Base-by-base conservation (phyloP, 2,888 invertebrate species). In the Alloscopus bannaensis region DNA sequence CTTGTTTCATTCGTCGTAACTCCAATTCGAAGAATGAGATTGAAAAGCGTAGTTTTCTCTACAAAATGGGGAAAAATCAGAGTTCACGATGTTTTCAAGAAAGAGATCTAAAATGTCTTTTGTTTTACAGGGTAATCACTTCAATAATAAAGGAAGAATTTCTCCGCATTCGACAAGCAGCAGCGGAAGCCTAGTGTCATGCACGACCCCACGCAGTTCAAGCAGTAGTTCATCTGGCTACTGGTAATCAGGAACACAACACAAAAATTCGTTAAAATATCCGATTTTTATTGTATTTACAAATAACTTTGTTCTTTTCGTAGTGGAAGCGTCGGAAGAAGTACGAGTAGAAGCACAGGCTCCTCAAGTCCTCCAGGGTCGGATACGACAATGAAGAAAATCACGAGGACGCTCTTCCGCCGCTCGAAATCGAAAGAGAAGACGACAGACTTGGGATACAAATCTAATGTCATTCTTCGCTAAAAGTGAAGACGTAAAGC, bases 161-260 rank as follows among this genome's bases (percentile, higher is more conserved):
- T 85, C 84, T 36, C 84, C 84, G 8, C 84, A 85, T 78, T 85
- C 84, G 2, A 85, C 84, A 42, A 82, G 79, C 55, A 84, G 84
- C 64, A 83, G 81, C 72, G 81, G 80, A 36, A 83, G 83, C 69
- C 68, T 83, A 20, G 83, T 83, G 13, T 79, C 81, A 16, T 78
- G 76, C 62, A 81, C 84, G 24, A 83, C 83, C 18, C 83, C 84
- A 31, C 70, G 83, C 45, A 82, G 83, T 73, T 85, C 84, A 11
- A 82, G 81, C 29, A 80, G 83, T 59, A 83, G 83, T 71, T 83
- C 83, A n/a, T 85, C 83, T 16, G 83, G 84, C 65, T 84, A 83
- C 47, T 79, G 78, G 77, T 80, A 73, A 59, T 26, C 62, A 31
- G 18, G 66, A 45, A 4, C 18, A 31, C 11, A 26, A 55, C 2